Base-by-base conservation (phyloP, 2,888 invertebrate genomes). In the Vandiemenella viatica region DNA sequence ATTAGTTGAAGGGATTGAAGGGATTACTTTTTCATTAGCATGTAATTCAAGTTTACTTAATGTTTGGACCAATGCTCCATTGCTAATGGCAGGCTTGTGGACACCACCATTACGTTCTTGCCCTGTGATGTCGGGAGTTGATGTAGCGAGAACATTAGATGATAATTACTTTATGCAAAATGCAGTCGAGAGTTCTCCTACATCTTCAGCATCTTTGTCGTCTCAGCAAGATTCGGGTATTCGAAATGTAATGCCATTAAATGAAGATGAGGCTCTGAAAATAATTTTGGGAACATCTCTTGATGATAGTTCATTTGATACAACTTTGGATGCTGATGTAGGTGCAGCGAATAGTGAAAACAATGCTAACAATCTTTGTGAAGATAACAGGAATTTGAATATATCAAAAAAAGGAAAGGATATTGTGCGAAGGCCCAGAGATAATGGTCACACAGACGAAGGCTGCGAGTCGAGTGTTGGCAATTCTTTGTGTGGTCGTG, bases 11-110 rank as follows among this genome's bases (percentile, higher is more conserved):
- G 86, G 83, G 16, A 68, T 90, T 32, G 86, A 88, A 62, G 57
- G 63, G 13, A 61, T 69, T 20, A 59, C 78, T 46, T 83, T 87
- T 59, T 75, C 80, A 58, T 67, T 89, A 57, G 85, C 88, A 0
- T 79, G 76, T 57, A 90, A 90, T 68, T 85, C 88, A 1, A 89
- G 89, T 62, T 70, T 92, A 19, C 68, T 95, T 0, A 95, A 95
- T 66, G 77, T 79, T 48, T 96, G 95, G 95, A 82, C 85, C 0
- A 79, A 81, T 58, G 79, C 83, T 37, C 83, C 92, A 1, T 67
- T 95, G 37, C 74, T 85, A 62, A 67, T 91, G 58, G 84, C 90
- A 13, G 92, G 91, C 4, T 72, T 89, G 46, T 89, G 88, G 85
- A 78, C 83, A 2, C 83, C 87, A 1, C 81, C 85, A 7, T 72